Evolutionary conservation across 2,888 invertebrate species (phyloP).

Genomic region (Polyploca ridens): DNA sequence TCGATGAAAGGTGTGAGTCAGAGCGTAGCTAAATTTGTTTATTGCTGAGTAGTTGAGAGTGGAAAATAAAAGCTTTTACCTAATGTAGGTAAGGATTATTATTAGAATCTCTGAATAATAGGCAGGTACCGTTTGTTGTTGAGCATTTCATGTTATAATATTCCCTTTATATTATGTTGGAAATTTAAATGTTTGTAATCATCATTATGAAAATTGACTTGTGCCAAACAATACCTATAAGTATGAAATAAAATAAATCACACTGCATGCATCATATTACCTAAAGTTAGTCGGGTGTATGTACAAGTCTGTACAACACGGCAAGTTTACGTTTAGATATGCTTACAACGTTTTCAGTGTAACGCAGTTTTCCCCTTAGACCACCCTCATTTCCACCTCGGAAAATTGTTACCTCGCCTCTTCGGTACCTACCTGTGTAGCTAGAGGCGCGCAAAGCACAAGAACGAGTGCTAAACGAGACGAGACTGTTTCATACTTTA

Average conservation of each 20-base stretch:
- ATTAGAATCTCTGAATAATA: neutral
- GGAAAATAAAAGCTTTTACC: slow-evolving; percentile 6
- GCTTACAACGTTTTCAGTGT: slow-evolving; percentile 44
- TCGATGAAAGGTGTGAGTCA: slow-evolving; percentile 34
- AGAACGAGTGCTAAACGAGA: slow-evolving; percentile 51
- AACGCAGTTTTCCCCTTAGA: slow-evolving; percentile 57
- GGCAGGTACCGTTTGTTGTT: neutral
- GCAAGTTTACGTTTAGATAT: slow-evolving; percentile 42
- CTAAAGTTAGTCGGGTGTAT: too few relatives aligned
- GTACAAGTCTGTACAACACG: slow-evolving; percentile 32
- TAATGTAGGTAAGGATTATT: slow-evolving; percentile 14
- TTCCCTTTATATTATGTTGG: neutral
- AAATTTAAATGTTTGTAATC: neutral
- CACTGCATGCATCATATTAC: neutral
- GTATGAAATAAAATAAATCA: neutral
- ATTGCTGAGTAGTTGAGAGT: slow-evolving; percentile 28
- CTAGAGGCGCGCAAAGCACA: slow-evolving; percentile 42
- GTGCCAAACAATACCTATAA: neutral
- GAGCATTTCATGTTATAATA: neutral
- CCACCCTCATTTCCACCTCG: slow-evolving; percentile 58
- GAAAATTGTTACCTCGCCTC: slow-evolving; percentile 62
- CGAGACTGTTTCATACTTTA: slow-evolving; percentile 45
- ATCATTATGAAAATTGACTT: too few relatives aligned
- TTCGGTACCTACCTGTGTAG: slow-evolving; percentile 32
- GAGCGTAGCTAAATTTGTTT: slow-evolving; percentile 42